phyloP scores from a whole-genome alignment of 2,888 invertebrate species.

The Physocephala rufipes region DNA sequence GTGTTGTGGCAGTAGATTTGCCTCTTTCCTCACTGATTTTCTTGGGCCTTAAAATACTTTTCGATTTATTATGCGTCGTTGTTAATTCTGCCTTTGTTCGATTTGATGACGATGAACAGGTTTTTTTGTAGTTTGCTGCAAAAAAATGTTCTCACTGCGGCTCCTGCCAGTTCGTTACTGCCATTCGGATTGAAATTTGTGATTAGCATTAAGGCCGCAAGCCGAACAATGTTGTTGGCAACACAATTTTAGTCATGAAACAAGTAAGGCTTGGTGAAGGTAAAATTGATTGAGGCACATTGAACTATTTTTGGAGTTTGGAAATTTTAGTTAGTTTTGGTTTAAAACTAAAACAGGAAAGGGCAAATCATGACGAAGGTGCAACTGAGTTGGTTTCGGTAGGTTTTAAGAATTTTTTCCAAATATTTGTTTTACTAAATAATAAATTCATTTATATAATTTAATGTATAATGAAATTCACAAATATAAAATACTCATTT shows the following conservation, averaged over 20 bases:
- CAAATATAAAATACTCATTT: too few relatives aligned
- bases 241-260: neutral
- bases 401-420: too few relatives aligned
- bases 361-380: neutral
- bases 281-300: neutral
- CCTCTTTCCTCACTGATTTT: neutral
- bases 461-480: too few relatives aligned
- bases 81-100: neutral
- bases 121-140: constrained; percentile 33
- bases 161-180: constrained; percentile 33
- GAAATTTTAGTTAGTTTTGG: neutral
- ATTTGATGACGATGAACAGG: constrained; percentile 26
- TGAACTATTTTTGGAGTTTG: neutral
- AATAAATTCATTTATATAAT: too few relatives aligned
- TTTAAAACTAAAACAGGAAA: neutral
- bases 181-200: neutral
- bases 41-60: neutral
- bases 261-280: neutral
- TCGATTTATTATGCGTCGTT: neutral
- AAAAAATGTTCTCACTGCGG: constrained; percentile 31
- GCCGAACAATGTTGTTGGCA: constrained; percentile 2
- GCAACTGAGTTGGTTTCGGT: neutral
- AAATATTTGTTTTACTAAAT: too few relatives aligned
- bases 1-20: neutral
- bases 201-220: constrained; percentile 13